Base-by-base conservation (phyloP, 2,797 vertebrate genomes). In the Danio choprae region DNA sequence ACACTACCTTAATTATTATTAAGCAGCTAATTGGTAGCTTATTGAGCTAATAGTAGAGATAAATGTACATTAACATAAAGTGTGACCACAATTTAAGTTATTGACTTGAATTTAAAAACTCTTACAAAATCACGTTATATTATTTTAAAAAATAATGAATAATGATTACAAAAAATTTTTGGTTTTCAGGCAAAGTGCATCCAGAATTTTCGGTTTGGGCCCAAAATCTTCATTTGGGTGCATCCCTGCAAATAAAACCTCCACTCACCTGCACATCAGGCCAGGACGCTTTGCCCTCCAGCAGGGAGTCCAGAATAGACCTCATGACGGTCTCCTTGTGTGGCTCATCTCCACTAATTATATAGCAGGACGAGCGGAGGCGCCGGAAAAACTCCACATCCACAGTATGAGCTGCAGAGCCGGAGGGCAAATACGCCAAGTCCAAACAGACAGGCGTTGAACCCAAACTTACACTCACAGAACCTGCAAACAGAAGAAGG, bases 381-480 rank as follows among this genome's bases (percentile, higher is more conserved):
- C 91, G 89, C 0, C 87, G 89, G 88, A 99, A 99, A 53, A 98
- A 95, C 9, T 96, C 94, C 43, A 91, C 86, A 0, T 95, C 94
- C 59, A 97, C 87, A 0, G 93, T 92, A 65, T 92, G 87, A 0
- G 94, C 90, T 1, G 95, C 94, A 1, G 81, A 60, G 0, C 95
- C 93, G 0, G 96, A 95, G 0, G 97, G 97, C 80, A 99, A 85
- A 84, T 98, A 99, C 7, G 96, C 96, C 84, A 99, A 91, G 89
- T 98, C 97, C 86, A 98, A 89, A 16, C 96, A 96, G 2, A 96
- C 62, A 0, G 91, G 93, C 20, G 89, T 50, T 50, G 76, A 77
- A 36, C 64, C 51, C 6, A 67, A 44, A 79, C 79, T 90, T 22
- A 44, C 77, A 48, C 74, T 73, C n/a, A 56, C 75, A 48, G 89